Evolutionary conservation across 1,140 invertebrate species (phyloP).

Genomic region (Drosophila athabasca): DNA sequence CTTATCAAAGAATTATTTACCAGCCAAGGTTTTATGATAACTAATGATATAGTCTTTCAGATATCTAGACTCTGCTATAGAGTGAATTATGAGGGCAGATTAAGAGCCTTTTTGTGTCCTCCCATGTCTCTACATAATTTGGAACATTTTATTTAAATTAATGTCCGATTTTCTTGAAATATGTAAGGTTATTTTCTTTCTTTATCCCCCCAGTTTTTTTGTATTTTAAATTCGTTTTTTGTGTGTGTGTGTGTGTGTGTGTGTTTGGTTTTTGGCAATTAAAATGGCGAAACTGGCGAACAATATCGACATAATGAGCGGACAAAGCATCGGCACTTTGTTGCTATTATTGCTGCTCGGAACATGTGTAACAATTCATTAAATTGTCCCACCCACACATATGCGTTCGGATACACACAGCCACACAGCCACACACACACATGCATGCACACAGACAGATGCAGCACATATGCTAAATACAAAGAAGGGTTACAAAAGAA

Average conservation of each 20-base stretch:
- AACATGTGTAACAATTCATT: conserved; percentile 71
- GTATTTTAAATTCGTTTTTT: not conserved
- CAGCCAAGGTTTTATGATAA: too few relatives aligned
- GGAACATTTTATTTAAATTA: too few relatives aligned
- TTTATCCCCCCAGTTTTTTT: conserved; percentile 1
- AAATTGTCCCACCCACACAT: conserved; percentile 48
- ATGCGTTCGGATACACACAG: not conserved
- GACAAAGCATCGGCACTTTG: conserved; percentile 62
- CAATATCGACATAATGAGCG: conserved; percentile 73
- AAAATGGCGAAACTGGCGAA: conserved; percentile 45
- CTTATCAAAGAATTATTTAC: too few relatives aligned
- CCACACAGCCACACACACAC: not conserved
- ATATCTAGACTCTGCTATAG: too few relatives aligned
- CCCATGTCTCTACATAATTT: too few relatives aligned
- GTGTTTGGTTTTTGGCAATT: conserved; percentile 45
- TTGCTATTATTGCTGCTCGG: conserved; percentile 67
- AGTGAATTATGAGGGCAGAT: too few relatives aligned
- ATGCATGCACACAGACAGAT: conserved; percentile 18
- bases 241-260: conserved; percentile 6
- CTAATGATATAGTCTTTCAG: too few relatives aligned
- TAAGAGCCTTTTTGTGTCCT: too few relatives aligned
- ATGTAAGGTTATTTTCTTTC: too few relatives aligned
- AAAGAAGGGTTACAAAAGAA: conserved; percentile 70
- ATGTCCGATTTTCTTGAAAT: too few relatives aligned
- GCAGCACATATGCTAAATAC: conserved; percentile 47